Evolutionary conservation across 2,113 vertebrate genomes (phyloP).

Genomic region (Malurus alboscapulatus): DNA sequence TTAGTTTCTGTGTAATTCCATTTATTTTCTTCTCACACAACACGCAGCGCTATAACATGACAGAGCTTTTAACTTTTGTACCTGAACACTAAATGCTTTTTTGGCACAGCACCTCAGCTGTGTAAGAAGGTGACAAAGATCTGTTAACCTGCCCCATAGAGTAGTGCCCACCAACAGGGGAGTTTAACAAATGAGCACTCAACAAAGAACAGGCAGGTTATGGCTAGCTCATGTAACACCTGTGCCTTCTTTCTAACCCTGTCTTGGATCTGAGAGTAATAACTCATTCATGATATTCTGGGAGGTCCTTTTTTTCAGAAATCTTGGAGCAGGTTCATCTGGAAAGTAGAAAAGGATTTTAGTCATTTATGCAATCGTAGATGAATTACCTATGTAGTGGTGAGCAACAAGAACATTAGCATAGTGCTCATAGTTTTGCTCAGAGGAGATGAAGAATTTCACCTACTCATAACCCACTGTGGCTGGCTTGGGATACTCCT

Average conservation of each 20-base stretch:
- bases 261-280: neutral
- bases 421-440: neutral
- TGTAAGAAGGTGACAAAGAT: neutral
- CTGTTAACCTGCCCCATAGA: neutral
- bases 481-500: neutral
- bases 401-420: neutral
- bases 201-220: neutral
- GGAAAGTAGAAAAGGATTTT: neutral
- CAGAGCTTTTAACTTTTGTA: neutral
- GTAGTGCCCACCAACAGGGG: neutral
- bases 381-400: accelerated
- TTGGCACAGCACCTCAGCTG: neutral
- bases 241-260: neutral
- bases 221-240: neutral
- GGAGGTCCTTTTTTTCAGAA: neutral
- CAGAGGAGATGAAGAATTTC: neutral
- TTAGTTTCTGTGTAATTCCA: neutral
- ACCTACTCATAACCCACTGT: neutral
- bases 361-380: neutral
- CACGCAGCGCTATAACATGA: neutral
- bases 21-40: neutral
- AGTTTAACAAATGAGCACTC: neutral
- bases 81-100: neutral
- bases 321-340: neutral
- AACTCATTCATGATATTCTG: neutral